phyloP scores from a whole-genome alignment of 2,113 vertebrate species.

The Amblyornis subalaris region DNA sequence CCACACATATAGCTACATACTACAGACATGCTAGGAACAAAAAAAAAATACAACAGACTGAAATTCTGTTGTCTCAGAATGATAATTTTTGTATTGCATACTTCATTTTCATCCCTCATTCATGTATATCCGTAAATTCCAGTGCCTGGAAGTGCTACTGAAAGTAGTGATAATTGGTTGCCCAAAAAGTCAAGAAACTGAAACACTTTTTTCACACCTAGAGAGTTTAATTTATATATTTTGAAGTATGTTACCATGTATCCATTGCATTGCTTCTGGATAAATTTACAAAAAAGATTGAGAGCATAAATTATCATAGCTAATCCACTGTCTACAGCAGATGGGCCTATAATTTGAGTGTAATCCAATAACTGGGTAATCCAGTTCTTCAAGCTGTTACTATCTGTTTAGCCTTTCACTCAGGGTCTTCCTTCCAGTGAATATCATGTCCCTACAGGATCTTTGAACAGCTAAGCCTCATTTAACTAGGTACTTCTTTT shows the following conservation, averaged over 20 bases:
- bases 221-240: neutral
- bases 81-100: neutral
- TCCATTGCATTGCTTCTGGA: neutral
- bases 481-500: neutral
- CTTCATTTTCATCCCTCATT: neutral
- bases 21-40: neutral
- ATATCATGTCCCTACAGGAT: neutral
- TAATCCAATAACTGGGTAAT: neutral
- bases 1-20: neutral
- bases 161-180: neutral
- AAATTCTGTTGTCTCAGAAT: neutral
- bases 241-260: neutral
- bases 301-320: conserved; percentile 52
- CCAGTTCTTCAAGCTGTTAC: neutral
- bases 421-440: neutral
- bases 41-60: neutral
- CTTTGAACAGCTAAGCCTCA: neutral
- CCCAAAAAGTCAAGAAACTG: neutral
- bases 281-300: conserved; percentile 48
- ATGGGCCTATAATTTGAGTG: neutral
- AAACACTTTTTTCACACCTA: neutral
- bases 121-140: neutral
- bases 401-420: neutral
- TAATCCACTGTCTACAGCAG: conserved; percentile 19
- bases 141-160: neutral